These are phyloP conservation scores for Struthio camelus DNA, from an alignment of 2,113 vertebrate species.

Conservation along the genomic window DNA sequence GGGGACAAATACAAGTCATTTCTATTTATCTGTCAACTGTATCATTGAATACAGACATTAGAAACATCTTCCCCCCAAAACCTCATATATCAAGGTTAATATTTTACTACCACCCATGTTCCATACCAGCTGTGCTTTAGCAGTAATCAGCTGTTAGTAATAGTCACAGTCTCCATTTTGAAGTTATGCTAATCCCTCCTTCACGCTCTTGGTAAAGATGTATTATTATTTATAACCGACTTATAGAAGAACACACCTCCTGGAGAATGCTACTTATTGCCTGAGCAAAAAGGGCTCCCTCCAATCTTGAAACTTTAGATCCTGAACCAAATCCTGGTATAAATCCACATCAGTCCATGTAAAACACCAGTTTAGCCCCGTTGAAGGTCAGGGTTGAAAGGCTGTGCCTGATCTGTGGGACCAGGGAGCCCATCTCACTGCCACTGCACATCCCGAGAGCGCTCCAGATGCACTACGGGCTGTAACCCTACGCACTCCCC, in stretches of 20 bases:
- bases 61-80: not conserved
- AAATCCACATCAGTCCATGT: not conserved
- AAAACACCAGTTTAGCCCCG: not conserved
- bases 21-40: not conserved
- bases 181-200: not conserved
- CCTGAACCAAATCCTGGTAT: not conserved
- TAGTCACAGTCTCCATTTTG: not conserved
- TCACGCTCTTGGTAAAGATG: not conserved
- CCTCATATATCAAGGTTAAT: not conserved
- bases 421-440: not conserved
- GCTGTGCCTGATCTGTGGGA: not conserved
- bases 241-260: not conserved
- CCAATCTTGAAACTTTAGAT: not conserved
- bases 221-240: not conserved
- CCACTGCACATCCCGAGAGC: not conserved
- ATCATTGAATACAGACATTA: not conserved
- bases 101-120: not conserved
- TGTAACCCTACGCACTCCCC: not conserved
- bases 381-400: not conserved
- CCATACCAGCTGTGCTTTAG: not conserved
- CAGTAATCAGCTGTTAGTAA: not conserved
- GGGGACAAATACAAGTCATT: not conserved
- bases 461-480: not conserved
- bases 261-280: not conserved
- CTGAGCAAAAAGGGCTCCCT: not conserved